Evolutionary conservation across 2,797 vertebrate genomes (phyloP).

Genomic region (Odontamblyopus rebecca): DNA sequence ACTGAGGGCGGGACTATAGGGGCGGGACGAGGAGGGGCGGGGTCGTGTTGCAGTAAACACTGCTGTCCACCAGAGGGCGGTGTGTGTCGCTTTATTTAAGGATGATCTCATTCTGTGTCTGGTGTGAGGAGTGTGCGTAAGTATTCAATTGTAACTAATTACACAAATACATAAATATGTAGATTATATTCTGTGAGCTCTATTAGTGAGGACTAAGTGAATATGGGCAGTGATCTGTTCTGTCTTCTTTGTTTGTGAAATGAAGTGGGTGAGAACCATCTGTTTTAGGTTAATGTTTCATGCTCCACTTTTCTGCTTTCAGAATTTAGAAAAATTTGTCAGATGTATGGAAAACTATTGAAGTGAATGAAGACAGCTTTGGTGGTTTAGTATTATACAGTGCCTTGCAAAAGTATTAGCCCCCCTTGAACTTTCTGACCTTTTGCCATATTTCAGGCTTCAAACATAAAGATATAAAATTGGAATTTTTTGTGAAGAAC

Average conservation of each 20-base stretch:
- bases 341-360: too few relatives aligned
- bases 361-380: too few relatives aligned
- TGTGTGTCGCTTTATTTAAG: slow-evolving; percentile 3
- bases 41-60: slow-evolving; percentile 7
- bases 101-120: background rate
- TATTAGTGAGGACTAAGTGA: background rate
- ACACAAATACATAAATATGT: too few relatives aligned
- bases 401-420: too few relatives aligned
- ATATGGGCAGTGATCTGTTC: background rate
- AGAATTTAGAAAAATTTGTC: background rate
- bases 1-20: slow-evolving; percentile 51
- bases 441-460: too few relatives aligned
- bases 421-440: too few relatives aligned
- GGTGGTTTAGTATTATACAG: too few relatives aligned
- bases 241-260: background rate
- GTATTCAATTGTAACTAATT: too few relatives aligned
- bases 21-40: slow-evolving; percentile 62
- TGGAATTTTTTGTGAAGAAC: too few relatives aligned
- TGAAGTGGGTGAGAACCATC: background rate
- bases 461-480: too few relatives aligned
- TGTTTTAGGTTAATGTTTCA: background rate
- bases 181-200: too few relatives aligned
- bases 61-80: slow-evolving; percentile 22
- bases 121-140: too few relatives aligned
- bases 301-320: background rate